Base-by-base conservation (phyloP, 2,113 vertebrate genomes). In the Alligator mississippiensis region DNA sequence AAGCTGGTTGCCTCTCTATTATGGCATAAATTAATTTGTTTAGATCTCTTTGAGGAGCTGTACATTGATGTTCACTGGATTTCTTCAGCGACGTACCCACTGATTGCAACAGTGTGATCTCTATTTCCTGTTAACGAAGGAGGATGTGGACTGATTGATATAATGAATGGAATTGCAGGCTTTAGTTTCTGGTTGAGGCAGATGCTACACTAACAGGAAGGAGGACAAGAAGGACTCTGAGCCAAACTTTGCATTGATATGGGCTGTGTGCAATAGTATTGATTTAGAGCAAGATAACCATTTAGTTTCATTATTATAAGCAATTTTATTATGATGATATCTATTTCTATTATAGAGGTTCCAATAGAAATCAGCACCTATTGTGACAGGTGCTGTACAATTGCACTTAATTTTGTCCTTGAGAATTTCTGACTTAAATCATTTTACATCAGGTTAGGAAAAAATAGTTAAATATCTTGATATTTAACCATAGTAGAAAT, bases 351-450 rank as follows among this genome's bases (percentile, higher is more conserved):
- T 9, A 47, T 9, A 47, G 2, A n/a, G 21, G 17, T 15, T 27
- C 68, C 0, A 4, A 5, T 3, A 28, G 57, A 54, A 10, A 54
- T 10, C 13, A 5, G n/a, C 17, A 11, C 15, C 11, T 7, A 61
- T 57, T 68, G 66, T 14, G 47, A 38, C 14, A 61, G 66, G 22
- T 9, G 47, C 14, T 58, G 5, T 24, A 24, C 19, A 15, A 17
- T 77, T 4, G 80, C 25, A 4, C 24, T 3, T 4, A 78, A 4
- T 7, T 15, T 1, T 60, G 64, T 11, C 14, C 15, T 25, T n/a
- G 1, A 72, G 34, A 15, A 58, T 1, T 16, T 64, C 76, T 54
- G 5, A 57, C 5, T 5, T 27, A 5, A 58, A 1, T 7, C 9
- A 54, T 13, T 60, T 59, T 27, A 25, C 5, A 19, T 47, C 12